These are phyloP conservation scores for Pogonophryne albipinna DNA, from an alignment of 2,797 vertebrate genomes.

Conservation along the genomic window DNA sequence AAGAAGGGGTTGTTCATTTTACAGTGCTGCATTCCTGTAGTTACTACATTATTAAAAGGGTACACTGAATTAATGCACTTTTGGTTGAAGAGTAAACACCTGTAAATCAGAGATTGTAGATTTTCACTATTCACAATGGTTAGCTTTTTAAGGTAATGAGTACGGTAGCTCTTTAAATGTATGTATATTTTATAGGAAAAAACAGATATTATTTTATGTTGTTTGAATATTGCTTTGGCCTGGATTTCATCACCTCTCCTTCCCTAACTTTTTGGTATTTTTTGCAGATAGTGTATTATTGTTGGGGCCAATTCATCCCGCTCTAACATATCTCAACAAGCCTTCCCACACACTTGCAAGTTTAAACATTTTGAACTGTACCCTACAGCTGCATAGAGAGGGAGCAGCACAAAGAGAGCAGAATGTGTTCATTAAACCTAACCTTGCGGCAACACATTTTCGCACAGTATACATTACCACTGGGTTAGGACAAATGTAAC, in stretches of 20 bases:
- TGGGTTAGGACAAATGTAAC: constrained; percentile 22
- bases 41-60: background rate
- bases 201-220: background rate
- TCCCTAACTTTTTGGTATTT: constrained; percentile 4
- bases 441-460: constrained; percentile 45
- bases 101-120: background rate
- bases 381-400: constrained; percentile 50
- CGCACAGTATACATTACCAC: constrained; percentile 9
- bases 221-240: background rate
- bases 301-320: constrained; percentile 17
- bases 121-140: background rate
- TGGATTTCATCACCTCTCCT: background rate
- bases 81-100: background rate
- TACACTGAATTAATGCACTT: background rate
- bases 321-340: constrained; percentile 51
- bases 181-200: background rate
- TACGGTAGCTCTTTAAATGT: background rate
- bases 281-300: constrained; percentile 15
- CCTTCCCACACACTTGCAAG: constrained; percentile 29
- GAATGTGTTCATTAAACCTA: constrained; percentile 51
- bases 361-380: constrained; percentile 46
- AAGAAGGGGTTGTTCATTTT: background rate
- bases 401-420: constrained; percentile 50
- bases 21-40: background rate
- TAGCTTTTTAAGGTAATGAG: background rate